Evolutionary conservation across 2,113 vertebrate species (phyloP), one percentile per base, ranked within the genome.

Genomic region (Chascanopsetta lugubris): DNA sequence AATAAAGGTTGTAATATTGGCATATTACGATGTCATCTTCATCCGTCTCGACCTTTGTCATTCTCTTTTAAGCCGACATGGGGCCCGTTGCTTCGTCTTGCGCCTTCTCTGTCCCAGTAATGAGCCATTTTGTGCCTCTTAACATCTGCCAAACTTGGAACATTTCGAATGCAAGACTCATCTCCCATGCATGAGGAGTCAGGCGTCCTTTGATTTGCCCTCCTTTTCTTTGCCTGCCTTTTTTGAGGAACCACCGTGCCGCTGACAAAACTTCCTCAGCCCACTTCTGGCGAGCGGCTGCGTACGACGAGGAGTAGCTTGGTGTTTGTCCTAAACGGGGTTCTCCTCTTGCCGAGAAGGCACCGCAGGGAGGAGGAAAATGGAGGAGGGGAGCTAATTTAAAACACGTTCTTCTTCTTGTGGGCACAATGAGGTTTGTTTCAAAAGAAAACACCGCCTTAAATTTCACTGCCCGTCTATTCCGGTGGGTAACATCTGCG

Each of bases 141-240:
- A 79, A 86, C 85, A 89, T 86, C 87, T 87, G 86, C 86, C 87
- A 85, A 83, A 86, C 79, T 87, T 79, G 80, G 83, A 87, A 77
- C 61, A 73, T 75, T 88, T 74, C 79, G 75, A 83, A 87, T 73
- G 84, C 69, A 43, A 65, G 77, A 66, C 85, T 89, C 86, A 85
- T 87, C 80, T 83, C 67, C 77, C 72, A 85, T 86, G 83, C 84
- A 84, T 78, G 73, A 86, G 61, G 76, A 87, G 78, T 80, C 78
- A 63, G 78, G 53, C 71, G 65, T 80, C 76, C 71, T 88, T 80
- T 88, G 82, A 84, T 82, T 88, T 81, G 79, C 70, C 57, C 82
- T 78, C 74, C 77, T 22, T 85, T 80, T 80, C 79, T 85, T 72
- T 78, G 72, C 72, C 40, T 76, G 55, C 56, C 51, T 69, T 77